phyloP scores from a whole-genome alignment of 2,113 vertebrate species.

The Dasyornis broadbenti region DNA sequence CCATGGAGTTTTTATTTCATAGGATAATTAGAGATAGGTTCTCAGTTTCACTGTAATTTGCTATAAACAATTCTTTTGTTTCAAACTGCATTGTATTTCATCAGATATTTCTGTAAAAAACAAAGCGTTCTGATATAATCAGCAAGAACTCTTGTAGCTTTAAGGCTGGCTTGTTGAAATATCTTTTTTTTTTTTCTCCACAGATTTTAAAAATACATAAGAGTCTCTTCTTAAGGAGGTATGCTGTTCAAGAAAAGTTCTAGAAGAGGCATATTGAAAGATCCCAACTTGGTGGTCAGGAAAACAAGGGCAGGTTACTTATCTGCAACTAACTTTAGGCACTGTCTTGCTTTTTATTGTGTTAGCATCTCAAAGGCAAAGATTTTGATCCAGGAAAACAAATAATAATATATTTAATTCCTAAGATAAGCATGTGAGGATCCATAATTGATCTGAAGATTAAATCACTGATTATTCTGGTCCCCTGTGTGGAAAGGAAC shows the following conservation, averaged over 20 bases:
- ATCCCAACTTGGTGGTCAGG: neutral
- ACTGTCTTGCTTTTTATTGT: neutral
- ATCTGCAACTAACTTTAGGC: neutral
- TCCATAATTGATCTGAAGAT: neutral
- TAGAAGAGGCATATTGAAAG: neutral
- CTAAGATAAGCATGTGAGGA: neutral
- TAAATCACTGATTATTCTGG: neutral
- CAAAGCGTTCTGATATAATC: neutral
- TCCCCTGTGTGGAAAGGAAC: neutral
- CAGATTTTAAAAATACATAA: neutral
- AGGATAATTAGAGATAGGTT: neutral
- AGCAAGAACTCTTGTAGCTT: neutral
- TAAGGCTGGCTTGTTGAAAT: neutral
- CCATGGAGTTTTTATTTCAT: neutral
- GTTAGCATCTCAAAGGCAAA: neutral
- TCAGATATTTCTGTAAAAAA: neutral
- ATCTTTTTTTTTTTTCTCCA: fast-evolving
- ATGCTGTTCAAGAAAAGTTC: neutral
- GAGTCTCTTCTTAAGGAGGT: neutral
- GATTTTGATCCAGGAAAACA: neutral
- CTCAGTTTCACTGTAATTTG: slow-evolving; percentile 15
- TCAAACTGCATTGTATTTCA: neutral
- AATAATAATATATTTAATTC: neutral
- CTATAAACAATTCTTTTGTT: neutral
- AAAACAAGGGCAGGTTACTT: neutral